Percentiles rank a stretch among this genome's conserved stretches.
Evolutionary conservation across 2,888 invertebrate genomes (phyloP).

Genomic region (Hoplodrina ambigua): DNA sequence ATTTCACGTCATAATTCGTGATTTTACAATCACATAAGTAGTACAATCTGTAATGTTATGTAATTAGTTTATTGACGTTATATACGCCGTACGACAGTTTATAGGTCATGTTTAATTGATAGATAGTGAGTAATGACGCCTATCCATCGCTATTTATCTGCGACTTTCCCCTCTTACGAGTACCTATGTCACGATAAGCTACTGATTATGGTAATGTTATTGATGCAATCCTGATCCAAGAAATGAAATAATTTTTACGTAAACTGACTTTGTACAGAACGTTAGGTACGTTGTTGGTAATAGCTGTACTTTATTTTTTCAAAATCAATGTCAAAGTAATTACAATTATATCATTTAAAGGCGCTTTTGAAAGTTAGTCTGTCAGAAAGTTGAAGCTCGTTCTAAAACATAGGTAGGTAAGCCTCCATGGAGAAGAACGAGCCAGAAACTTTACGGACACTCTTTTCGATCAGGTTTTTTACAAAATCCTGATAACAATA

Average conservation of each 20-base stretch:
- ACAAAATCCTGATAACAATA: too few species aligned
- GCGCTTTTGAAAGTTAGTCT: too few species aligned
- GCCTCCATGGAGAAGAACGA: too few species aligned
- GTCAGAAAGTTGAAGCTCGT: too few species aligned
- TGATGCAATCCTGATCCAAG: constrained; percentile 6
- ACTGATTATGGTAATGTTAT: constrained; percentile 22
- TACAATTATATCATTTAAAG: too few species aligned
- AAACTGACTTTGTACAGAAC: neutral
- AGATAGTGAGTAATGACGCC: constrained; percentile 22
- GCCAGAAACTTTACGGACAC: too few species aligned
- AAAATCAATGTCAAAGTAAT: neutral
- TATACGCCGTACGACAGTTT: constrained; percentile 5
- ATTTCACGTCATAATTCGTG: neutral
- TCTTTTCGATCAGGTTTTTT: too few species aligned
- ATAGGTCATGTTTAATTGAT: constrained; percentile 45
- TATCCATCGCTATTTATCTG: constrained; percentile 17
- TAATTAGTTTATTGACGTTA: constrained; percentile 24
- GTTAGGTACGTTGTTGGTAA: too few species aligned
- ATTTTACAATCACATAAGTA: constrained; percentile 10
- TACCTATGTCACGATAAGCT: constrained; percentile 15
- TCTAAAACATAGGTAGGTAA: too few species aligned
- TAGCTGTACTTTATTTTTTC: too few species aligned
- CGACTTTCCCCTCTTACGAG: constrained; percentile 42
- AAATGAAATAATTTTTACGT: constrained; percentile 1
- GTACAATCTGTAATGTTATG: constrained; percentile 2